phyloP scores from a whole-genome alignment of 1,140 invertebrate genomes.

The Triops longicaudatus region DNA sequence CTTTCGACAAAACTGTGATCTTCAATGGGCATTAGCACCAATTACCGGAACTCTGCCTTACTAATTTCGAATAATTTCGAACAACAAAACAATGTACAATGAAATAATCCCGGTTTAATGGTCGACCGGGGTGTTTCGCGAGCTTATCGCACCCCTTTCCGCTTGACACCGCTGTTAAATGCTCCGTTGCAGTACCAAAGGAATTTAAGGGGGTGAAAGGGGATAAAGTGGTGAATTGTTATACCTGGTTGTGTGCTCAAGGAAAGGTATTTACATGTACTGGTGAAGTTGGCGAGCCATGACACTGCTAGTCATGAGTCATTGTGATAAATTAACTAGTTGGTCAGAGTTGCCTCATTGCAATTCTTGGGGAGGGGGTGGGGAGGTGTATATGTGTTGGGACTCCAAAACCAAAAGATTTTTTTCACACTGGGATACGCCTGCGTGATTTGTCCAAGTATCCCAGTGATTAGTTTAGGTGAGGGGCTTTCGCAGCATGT shows the following conservation, averaged over 20 bases:
- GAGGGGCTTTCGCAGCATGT: too few species aligned
- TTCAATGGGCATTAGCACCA: constrained; percentile 16
- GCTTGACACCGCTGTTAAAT: background rate
- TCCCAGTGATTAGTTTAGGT: background rate
- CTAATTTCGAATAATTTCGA: background rate
- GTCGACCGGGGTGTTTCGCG: background rate
- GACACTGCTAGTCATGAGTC: constrained; percentile 9
- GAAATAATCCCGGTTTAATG: background rate
- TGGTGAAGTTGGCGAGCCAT: background rate
- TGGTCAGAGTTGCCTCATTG: background rate
- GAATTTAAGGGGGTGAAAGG: background rate
- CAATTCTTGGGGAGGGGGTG: background rate
- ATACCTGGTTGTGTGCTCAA: constrained; percentile 2
- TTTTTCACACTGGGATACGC: background rate
- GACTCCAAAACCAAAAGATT: background rate
- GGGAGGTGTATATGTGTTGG: background rate
- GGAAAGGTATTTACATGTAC: background rate
- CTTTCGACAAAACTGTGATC: constrained; percentile 14
- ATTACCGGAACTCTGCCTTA: background rate
- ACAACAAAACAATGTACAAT: background rate
- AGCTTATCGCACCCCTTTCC: background rate
- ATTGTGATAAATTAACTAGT: constrained; percentile 5
- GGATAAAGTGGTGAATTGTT: background rate
- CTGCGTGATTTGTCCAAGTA: background rate
- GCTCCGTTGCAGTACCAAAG: background rate